A percentile compares a stretch with the other conserved stretches of the same genome.
phyloP scores from a whole-genome alignment of 2,797 vertebrate genomes.

The Cryptoblepharus egeriae region DNA sequence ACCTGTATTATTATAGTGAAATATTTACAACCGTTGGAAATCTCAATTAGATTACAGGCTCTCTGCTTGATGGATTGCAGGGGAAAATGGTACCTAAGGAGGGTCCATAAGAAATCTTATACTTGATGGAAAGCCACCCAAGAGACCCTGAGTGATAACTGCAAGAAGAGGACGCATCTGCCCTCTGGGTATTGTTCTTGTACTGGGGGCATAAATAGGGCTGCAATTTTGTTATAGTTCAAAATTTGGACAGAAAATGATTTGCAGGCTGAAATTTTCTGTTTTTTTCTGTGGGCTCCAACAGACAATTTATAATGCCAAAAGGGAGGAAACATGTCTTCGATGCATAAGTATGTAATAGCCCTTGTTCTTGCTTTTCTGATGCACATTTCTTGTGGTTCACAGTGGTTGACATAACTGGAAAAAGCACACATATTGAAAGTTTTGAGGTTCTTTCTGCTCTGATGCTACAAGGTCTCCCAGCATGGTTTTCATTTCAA shows the following conservation, averaged over 20 bases:
- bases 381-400: conserved; percentile 26
- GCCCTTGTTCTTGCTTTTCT: conserved; percentile 26
- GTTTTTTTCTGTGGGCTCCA: neutral
- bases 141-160: neutral
- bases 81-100: neutral
- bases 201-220: rapidly evolving
- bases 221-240: neutral
- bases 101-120: conserved; percentile 6
- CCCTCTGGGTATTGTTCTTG: neutral
- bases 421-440: neutral
- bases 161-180: neutral
- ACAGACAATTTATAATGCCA: conserved; percentile 30
- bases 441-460: conserved; percentile 33
- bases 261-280: conserved; percentile 11
- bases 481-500: conserved; percentile 8
- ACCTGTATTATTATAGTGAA: conserved; percentile 48
- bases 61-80: conserved; percentile 28
- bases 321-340: neutral
- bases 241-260: neutral
- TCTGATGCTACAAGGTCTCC: conserved; percentile 21
- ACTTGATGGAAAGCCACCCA: conserved; percentile 36
- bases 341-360: conserved; percentile 24
- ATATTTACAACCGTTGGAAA: conserved; percentile 62
- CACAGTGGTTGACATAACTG: neutral
- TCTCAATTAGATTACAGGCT: conserved; percentile 31